Evolutionary conservation across 2,888 invertebrate genomes (phyloP).

Genomic region (Dilophus febrilis): DNA sequence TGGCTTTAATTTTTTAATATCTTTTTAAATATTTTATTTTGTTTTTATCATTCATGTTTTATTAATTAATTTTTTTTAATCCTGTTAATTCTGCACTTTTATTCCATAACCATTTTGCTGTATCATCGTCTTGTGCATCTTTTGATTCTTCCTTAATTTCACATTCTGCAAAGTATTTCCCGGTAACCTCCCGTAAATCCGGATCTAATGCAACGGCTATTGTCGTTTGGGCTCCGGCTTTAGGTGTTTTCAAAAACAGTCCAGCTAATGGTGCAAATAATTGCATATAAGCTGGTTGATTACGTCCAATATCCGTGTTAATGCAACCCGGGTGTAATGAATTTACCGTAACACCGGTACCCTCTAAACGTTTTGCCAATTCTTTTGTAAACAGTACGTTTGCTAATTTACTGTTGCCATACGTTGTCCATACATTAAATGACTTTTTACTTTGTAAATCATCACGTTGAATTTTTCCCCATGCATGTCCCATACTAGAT

Average conservation of each 20-base stretch:
- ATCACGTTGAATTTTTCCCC: conserved; percentile 32
- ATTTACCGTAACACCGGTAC: conserved; percentile 58
- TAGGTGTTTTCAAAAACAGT: conserved; percentile 19
- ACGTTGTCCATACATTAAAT: conserved; percentile 35
- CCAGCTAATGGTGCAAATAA: background rate
- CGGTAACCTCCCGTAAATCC: conserved; percentile 21
- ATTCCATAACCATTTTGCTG: conserved; percentile 43
- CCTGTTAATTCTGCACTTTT: conserved; percentile 34
- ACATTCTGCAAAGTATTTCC: conserved; percentile 18
- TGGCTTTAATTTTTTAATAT: too few relatives aligned
- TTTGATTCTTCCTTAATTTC: conserved; percentile 27
- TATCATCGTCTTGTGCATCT: conserved; percentile 33
- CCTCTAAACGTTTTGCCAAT: conserved; percentile 39
- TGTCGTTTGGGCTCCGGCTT: conserved; percentile 26
- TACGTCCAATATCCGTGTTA: conserved; percentile 38
- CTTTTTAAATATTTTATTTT: too few relatives aligned
- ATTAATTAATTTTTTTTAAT: too few relatives aligned
- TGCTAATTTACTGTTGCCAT: conserved; percentile 61
- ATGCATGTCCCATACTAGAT: conserved; percentile 37
- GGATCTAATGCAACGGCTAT: conserved; percentile 26
- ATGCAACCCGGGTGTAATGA: conserved; percentile 74
- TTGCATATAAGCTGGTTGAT: too few relatives aligned
- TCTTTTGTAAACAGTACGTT: conserved; percentile 58
- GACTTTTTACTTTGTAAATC: conserved; percentile 56
- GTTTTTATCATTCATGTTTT: too few relatives aligned